Percentiles rank a stretch among this genome's conserved stretches.
Evolutionary conservation across 2,888 invertebrate species (phyloP).

Genomic region (Ichneumoninae sp.): DNA sequence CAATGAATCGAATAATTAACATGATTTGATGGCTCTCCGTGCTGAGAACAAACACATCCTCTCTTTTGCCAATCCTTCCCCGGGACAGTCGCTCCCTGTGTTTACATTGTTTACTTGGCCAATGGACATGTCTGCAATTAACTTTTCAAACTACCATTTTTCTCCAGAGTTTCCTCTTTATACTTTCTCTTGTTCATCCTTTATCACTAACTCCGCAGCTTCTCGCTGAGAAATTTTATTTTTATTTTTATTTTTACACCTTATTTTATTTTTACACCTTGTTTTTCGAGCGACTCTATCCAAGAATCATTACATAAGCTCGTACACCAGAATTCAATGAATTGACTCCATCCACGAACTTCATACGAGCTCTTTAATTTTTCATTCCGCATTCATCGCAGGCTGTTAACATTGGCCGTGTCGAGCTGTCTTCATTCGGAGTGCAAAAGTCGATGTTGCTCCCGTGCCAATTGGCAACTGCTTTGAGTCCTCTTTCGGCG

Average conservation of each 20-base stretch:
- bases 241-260: too few relatives aligned
- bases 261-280: neutral
- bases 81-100: too few relatives aligned
- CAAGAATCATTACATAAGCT: slow-evolving; percentile 51
- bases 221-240: neutral
- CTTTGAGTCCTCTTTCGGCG: neutral
- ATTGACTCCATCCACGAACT: neutral
- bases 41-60: too few relatives aligned
- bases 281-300: slow-evolving; percentile 22
- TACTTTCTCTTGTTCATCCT: neutral
- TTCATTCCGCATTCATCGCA: neutral
- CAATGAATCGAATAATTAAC: neutral
- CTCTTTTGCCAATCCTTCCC: neutral
- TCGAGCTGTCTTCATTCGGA: neutral
- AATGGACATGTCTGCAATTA: neutral
- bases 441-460: slow-evolving; percentile 8
- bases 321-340: neutral
- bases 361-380: neutral
- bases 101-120: neutral
- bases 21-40: too few relatives aligned
- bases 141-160: neutral
- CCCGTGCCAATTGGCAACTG: slow-evolving; percentile 47
- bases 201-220: neutral
- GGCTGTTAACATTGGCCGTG: neutral
- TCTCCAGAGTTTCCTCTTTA: neutral